Conservation (phyloP, 1,140 invertebrate species). For the Vanessa tameamea region DNA sequence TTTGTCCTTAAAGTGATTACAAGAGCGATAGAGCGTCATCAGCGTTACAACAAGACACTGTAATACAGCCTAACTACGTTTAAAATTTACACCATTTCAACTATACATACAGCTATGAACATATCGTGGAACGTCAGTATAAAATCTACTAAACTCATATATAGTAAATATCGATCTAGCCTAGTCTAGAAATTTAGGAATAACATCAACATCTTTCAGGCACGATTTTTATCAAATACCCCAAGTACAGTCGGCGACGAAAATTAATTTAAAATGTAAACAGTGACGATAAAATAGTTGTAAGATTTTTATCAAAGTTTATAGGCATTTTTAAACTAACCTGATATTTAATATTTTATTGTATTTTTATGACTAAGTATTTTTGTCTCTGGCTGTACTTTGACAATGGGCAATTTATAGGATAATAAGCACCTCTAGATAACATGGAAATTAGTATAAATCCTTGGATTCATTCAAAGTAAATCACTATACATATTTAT, state of each 20-base stretch:
- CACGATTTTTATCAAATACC: slow-evolving; percentile 63
- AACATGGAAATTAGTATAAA: slow-evolving; percentile 22
- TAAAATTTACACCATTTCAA: slow-evolving; percentile 34
- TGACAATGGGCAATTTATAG: slow-evolving; percentile 30
- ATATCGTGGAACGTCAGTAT: slow-evolving; percentile 65
- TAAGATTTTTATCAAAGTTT: background rate
- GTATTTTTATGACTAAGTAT: background rate
- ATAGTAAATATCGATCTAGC: slow-evolving; percentile 50
- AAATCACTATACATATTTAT: slow-evolving; percentile 15
- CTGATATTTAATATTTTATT: background rate
- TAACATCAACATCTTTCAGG: slow-evolving; percentile 63
- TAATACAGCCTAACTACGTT: slow-evolving; percentile 25
- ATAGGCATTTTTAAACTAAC: background rate
- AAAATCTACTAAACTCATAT: slow-evolving; percentile 70
- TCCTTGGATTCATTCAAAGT: slow-evolving; percentile 8
- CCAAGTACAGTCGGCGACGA: slow-evolving; percentile 44
- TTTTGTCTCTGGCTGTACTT: slow-evolving; percentile 35
- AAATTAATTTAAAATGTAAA: background rate
- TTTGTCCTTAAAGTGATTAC: background rate
- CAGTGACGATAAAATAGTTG: background rate
- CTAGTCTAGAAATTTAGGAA: slow-evolving; percentile 67
- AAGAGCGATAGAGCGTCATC: slow-evolving; percentile 5
- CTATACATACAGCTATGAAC: slow-evolving; percentile 36
- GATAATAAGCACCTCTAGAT: slow-evolving; percentile 43
- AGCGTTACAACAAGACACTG: slow-evolving; percentile 3